These are phyloP conservation scores for Oikopleura dioica DNA, from an alignment of 23 tunicate genomes.

Conservation along the genomic window DNA sequence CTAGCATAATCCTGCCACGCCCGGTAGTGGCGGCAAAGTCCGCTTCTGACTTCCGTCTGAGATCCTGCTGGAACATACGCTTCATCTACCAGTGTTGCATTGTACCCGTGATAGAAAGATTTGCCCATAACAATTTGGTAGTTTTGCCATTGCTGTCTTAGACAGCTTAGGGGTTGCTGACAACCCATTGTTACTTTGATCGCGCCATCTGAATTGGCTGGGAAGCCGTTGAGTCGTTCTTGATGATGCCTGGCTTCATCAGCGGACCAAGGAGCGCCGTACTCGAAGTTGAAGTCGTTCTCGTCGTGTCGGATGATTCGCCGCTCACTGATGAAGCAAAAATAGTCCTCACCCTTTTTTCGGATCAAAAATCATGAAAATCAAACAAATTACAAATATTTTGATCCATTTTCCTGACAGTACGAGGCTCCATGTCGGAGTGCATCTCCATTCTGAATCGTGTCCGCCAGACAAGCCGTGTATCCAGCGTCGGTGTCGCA, in stretches of 20 bases:
- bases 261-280: not conserved
- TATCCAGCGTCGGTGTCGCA: not conserved
- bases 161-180: not conserved
- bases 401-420: too few species aligned
- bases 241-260: too few species aligned
- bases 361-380: too few species aligned
- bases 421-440: not conserved
- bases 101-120: too few species aligned
- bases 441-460: not conserved
- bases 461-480: not conserved
- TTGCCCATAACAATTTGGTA: not conserved
- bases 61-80: not conserved
- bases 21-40: not conserved
- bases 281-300: not conserved
- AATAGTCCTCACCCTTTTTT: conserved; percentile 12
- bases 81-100: not conserved
- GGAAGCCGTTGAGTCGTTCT: too few species aligned
- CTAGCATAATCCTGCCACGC: conserved; percentile 6
- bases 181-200: not conserved
- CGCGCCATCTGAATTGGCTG: too few species aligned
- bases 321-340: not conserved
- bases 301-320: conserved; percentile 2
- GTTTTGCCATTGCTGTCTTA: not conserved
- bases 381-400: too few species aligned
- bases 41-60: not conserved